phyloP scores from a whole-genome alignment of 2,797 vertebrate species.

The Chromis chromis region DNA sequence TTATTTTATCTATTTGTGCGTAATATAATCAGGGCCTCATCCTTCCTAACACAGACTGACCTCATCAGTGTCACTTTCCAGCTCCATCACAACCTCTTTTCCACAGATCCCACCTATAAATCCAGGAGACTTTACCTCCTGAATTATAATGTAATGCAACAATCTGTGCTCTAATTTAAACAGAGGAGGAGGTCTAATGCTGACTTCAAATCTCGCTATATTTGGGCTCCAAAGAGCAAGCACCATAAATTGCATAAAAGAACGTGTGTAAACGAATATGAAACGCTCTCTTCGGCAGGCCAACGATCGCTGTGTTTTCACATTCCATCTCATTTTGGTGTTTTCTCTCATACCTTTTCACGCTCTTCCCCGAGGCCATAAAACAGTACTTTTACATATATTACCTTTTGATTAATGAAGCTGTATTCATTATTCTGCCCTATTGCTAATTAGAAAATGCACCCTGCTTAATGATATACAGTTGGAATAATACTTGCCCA shows the following conservation, averaged over 20 bases:
- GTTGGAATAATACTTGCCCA: conserved; percentile 88
- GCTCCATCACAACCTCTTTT: not conserved
- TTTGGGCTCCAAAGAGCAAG: conserved; percentile 72
- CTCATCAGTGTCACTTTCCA: conserved; percentile 6
- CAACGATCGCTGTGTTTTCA: conserved; percentile 77
- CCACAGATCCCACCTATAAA: conserved; percentile 1
- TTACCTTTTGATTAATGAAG: conserved; percentile 92
- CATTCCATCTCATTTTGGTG: conserved; percentile 80
- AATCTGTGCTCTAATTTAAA: conserved; percentile 57
- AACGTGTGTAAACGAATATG: conserved; percentile 82
- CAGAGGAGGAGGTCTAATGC: conserved; percentile 38
- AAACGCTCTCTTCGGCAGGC: conserved; percentile 72
- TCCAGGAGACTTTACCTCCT: conserved; percentile 5
- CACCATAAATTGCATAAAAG: conserved; percentile 79
- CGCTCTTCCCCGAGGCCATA: conserved; percentile 83
- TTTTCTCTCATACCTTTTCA: conserved; percentile 80
- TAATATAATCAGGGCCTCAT: not conserved
- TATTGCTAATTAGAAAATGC: conserved; percentile 89
- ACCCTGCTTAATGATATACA: conserved; percentile 88
- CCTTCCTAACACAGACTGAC: not conserved
- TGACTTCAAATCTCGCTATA: conserved; percentile 50
- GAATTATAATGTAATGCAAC: conserved; percentile 48
- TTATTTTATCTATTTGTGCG: no score
- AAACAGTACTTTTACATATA: conserved; percentile 90
- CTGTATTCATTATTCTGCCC: conserved; percentile 90